Evolutionary conservation across 2,113 vertebrate genomes (phyloP).

Genomic region (Mellivora capensis): DNA sequence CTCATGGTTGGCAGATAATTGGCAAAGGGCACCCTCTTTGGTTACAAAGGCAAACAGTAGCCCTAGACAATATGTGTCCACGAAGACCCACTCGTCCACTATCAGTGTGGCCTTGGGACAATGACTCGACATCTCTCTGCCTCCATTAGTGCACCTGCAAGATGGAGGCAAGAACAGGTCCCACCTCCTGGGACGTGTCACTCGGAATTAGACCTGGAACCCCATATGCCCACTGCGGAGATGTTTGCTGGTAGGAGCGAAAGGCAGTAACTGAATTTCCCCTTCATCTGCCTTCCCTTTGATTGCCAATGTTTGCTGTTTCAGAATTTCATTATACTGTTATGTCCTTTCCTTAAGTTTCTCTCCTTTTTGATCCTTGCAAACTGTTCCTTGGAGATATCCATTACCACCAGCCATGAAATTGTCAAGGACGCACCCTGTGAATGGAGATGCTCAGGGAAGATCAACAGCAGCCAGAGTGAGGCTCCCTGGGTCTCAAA

Average conservation of each 20-base stretch:
- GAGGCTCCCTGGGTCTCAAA: not conserved
- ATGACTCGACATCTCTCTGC: not conserved
- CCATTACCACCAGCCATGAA: not conserved
- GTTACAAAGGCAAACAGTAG: not conserved
- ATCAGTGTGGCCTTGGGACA: not conserved
- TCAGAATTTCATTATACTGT: not conserved
- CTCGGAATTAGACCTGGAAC: not conserved
- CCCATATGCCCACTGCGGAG: fast-evolving
- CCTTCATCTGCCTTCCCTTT: not conserved
- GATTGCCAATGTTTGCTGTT: not conserved
- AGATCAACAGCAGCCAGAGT: not conserved
- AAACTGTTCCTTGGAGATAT: not conserved
- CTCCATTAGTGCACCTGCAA: not conserved
- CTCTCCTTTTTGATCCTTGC: not conserved
- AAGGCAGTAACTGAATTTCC: not conserved
- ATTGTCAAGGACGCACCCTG: not conserved
- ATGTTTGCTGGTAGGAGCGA: not conserved
- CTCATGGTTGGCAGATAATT: not conserved
- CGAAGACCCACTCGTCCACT: not conserved
- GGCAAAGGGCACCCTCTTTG: not conserved
- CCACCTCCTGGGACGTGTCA: not conserved
- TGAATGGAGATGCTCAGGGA: not conserved
- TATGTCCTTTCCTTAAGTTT: not conserved
- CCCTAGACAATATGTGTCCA: not conserved
- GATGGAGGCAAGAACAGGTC: not conserved